These are phyloP conservation scores for Dynastes hyllus DNA, from an alignment of 2,888 invertebrate genomes.

Conservation along the genomic window DNA sequence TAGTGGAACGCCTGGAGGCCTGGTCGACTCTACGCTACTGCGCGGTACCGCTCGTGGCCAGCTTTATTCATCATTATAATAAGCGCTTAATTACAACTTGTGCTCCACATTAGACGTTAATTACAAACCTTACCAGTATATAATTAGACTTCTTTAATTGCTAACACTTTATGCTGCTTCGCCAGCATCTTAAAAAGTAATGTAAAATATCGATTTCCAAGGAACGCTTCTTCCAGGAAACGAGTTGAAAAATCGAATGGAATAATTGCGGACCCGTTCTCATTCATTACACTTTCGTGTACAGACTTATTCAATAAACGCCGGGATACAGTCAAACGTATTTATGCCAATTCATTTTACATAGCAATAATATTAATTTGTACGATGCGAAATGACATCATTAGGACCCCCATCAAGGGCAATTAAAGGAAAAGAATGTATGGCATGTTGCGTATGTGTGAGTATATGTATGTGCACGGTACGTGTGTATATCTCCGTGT, in stretches of 20 bases:
- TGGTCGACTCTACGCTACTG: too few species aligned
- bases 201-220: slow-evolving; percentile 17
- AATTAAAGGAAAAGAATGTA: slow-evolving; percentile 42
- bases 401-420: slow-evolving; percentile 43
- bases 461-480: neutral
- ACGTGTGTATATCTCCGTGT: slow-evolving; percentile 15
- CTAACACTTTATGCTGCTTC: neutral
- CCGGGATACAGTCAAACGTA: slow-evolving; percentile 18
- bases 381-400: slow-evolving; percentile 47
- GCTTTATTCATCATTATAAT: too few species aligned
- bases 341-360: slow-evolving; percentile 46
- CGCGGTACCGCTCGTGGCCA: too few species aligned
- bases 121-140: neutral
- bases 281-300: slow-evolving; percentile 35
- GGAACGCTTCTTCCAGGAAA: slow-evolving; percentile 10
- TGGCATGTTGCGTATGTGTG: neutral
- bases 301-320: slow-evolving; percentile 34
- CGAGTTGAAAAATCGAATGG: neutral
- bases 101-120: slow-evolving; percentile 8
- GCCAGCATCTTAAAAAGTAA: neutral
- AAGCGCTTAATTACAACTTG: too few species aligned
- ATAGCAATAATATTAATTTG: slow-evolving; percentile 44
- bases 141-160: slow-evolving; percentile 27
- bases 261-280: slow-evolving; percentile 21
- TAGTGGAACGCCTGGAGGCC: too few species aligned